Base-by-base conservation (phyloP, 2,888 invertebrate genomes). In the Cryptosula pallasiana region DNA sequence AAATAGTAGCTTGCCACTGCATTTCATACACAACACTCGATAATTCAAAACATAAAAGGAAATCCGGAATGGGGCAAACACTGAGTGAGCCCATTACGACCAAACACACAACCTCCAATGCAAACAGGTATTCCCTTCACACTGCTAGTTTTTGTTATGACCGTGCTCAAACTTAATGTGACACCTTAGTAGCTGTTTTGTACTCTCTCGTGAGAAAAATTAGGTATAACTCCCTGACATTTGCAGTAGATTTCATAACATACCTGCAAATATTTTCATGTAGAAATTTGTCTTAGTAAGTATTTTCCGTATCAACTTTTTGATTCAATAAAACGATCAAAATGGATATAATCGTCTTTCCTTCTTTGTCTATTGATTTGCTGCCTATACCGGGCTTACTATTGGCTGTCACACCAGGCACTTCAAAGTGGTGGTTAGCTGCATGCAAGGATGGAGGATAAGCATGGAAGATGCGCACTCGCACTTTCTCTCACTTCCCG, bases 391-490 rank as follows among this genome's bases (percentile, higher is more conserved):
- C n/a, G n/a, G n/a, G n/a, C n/a, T n/a, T n/a, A n/a, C n/a, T n/a
- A n/a, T 20, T 9, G 9, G 45, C 20, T 13, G 45, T 45, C 20
- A 9, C 5, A 5, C 5, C 32, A 63, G 63, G 20, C 45, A 35
- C 2, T 29, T 70, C 63, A 86, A 88, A 79, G 95, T 99, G 2
- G 98, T 95, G n/a, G 94, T 95, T 0, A 95, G 95, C 27, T 95
- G 94, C 82, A 99, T 99, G 98, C 99, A 99, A 86, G 99, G 99
- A 84, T 99, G 99, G 99, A 88, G 99, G 75, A 91, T 96, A 73
- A 94, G 86, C 77, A 99, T 99, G 99, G 99, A 99, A 87, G 99
- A 99, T 86, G 93, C 95, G 0, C 99, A 99, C 84, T 95, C 96
- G 70, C 95, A 97, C 80, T 92, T 99, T 77, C 87, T 99, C 23